phyloP scores from a whole-genome alignment of 2,888 invertebrate species.

The Netelia fuscicornis region DNA sequence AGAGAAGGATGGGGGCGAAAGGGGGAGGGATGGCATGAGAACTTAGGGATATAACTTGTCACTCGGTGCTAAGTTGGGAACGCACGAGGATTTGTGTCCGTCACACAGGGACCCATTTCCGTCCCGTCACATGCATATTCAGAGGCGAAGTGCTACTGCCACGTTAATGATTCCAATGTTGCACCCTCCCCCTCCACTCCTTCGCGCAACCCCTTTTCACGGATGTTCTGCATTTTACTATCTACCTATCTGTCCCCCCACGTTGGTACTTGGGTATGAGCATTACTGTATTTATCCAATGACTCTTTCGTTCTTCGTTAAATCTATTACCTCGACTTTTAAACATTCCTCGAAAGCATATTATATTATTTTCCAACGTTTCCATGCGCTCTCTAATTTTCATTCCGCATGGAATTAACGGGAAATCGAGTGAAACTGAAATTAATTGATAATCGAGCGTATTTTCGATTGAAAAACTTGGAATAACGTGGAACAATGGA shows the following conservation, averaged over 20 bases:
- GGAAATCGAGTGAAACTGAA: too few relatives aligned
- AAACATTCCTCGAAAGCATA: not conserved
- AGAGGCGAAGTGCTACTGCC: slow-evolving; percentile 43
- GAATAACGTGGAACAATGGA: too few relatives aligned
- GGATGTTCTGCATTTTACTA: slow-evolving; percentile 36
- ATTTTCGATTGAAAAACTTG: too few relatives aligned
- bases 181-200: not conserved
- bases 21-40: slow-evolving; percentile 40
- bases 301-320: not conserved
- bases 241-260: not conserved
- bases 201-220: not conserved
- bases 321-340: slow-evolving; percentile 1
- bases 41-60: slow-evolving; percentile 66
- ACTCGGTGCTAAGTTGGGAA: slow-evolving; percentile 64
- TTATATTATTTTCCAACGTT: not conserved
- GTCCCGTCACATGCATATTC: slow-evolving; percentile 60
- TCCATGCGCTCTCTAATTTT: not conserved
- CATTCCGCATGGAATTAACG: not conserved
- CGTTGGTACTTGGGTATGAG: not conserved
- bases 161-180: slow-evolving; percentile 62
- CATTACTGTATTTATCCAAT: slow-evolving; percentile 16
- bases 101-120: slow-evolving; percentile 55
- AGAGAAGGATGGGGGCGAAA: too few relatives aligned
- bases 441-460: too few relatives aligned
- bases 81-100: slow-evolving; percentile 66